These are phyloP conservation scores for Tetrapedia diversipes DNA, from an alignment of 2,888 invertebrate genomes.

Conservation along the genomic window DNA sequence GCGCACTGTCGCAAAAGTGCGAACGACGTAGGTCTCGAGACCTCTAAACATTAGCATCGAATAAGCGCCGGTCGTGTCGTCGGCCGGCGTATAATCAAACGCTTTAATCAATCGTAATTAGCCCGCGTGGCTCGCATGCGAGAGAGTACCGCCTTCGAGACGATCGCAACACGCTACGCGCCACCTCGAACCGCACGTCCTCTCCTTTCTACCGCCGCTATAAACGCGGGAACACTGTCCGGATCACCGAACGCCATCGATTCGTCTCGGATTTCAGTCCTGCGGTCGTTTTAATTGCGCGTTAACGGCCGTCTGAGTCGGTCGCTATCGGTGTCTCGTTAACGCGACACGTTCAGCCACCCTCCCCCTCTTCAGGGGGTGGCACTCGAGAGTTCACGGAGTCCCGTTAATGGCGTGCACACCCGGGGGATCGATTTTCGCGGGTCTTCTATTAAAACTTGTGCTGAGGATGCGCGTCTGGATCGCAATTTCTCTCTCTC, in stretches of 20 bases:
- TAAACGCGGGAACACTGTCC: too few relatives aligned
- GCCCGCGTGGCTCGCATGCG: constrained; percentile 48
- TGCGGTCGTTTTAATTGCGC: constrained; percentile 65
- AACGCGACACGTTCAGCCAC: constrained; percentile 57
- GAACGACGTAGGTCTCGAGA: constrained; percentile 8
- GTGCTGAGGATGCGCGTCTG: constrained; percentile 28
- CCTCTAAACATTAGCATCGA: constrained; percentile 25
- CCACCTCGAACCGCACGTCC: too few relatives aligned
- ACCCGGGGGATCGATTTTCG: constrained; percentile 57
- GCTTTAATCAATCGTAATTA: constrained; percentile 66
- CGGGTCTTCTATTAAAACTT: constrained; percentile 57
- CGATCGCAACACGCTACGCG: too few relatives aligned
- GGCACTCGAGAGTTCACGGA: constrained; percentile 55
- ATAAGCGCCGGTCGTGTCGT: constrained; percentile 11
- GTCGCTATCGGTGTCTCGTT: constrained; percentile 63
- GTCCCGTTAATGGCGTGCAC: constrained; percentile 49
- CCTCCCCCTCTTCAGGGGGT: constrained; percentile 37
- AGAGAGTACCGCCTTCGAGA: not conserved
- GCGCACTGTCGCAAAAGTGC: not conserved
- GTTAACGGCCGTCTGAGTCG: constrained; percentile 63
- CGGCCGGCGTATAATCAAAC: constrained; percentile 47
- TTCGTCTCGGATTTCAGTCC: constrained; percentile 32
- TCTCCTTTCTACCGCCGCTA: too few relatives aligned
- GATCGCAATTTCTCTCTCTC: constrained; percentile 12
- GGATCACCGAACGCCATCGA: constrained; percentile 9